These are phyloP conservation scores for Picathartes gymnocephalus DNA, from an alignment of 2,113 vertebrate species.

Conservation along the genomic window DNA sequence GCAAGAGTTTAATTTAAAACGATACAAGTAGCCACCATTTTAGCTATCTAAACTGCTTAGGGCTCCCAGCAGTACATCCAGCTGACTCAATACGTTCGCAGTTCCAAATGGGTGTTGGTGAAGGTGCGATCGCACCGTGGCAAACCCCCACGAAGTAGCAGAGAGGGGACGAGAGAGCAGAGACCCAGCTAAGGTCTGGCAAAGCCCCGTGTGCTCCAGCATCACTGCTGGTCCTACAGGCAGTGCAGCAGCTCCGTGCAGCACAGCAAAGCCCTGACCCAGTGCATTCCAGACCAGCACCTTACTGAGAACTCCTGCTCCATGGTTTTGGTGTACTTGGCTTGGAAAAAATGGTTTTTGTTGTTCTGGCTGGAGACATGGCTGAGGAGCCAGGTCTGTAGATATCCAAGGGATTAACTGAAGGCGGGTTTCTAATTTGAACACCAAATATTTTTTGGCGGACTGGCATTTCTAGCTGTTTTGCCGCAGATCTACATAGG, in stretches of 20 bases:
- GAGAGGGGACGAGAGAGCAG: neutral
- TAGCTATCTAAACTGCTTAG: neutral
- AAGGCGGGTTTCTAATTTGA: neutral
- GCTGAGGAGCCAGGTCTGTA: neutral
- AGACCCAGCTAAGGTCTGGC: neutral
- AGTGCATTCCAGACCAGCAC: rapidly evolving
- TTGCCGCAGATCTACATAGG: neutral
- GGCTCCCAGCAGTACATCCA: neutral
- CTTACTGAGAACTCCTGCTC: neutral
- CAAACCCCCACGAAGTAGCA: neutral
- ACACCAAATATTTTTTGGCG: neutral
- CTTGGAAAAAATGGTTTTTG: neutral
- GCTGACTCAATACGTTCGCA: neutral
- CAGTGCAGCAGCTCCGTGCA: rapidly evolving
- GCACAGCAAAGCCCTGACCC: neutral
- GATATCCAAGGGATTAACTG: neutral
- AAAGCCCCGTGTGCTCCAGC: rapidly evolving
- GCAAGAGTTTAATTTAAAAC: neutral
- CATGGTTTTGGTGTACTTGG: neutral
- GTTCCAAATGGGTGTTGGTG: rapidly evolving
- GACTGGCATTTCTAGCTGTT: neutral
- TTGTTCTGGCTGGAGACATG: neutral
- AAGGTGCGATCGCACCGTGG: neutral
- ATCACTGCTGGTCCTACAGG: neutral
- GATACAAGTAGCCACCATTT: neutral